These are phyloP conservation scores for Pollenia angustigena DNA, from an alignment of 2,888 invertebrate genomes.

Conservation along the genomic window DNA sequence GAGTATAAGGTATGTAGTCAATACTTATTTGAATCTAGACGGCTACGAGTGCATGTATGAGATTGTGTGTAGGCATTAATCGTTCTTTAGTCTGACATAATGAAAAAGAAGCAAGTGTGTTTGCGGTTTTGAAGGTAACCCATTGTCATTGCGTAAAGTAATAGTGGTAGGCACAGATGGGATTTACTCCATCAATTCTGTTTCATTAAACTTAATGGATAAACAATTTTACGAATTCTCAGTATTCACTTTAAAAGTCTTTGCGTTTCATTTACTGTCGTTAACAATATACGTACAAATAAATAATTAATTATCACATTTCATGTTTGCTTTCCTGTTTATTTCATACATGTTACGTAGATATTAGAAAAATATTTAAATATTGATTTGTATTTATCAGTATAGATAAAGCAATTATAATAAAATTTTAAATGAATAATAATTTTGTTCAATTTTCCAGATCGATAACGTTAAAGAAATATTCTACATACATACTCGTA, in stretches of 20 bases:
- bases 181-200: constrained; percentile 31
- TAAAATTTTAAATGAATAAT: too few relatives aligned
- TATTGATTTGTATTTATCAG: too few relatives aligned
- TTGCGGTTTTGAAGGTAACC: constrained; percentile 40
- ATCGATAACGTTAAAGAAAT: too few relatives aligned
- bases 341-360: too few relatives aligned
- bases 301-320: constrained; percentile 4
- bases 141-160: constrained; percentile 32
- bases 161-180: constrained; percentile 28
- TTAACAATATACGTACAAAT: too few relatives aligned
- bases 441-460: too few relatives aligned
- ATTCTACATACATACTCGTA: too few relatives aligned
- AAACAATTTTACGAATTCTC: constrained; percentile 5
- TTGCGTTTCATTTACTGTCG: too few relatives aligned
- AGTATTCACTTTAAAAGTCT: background rate
- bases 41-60: background rate
- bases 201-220: constrained; percentile 22
- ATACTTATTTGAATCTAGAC: too few relatives aligned
- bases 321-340: background rate
- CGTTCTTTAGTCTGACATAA: background rate
- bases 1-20: too few relatives aligned
- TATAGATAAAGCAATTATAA: too few relatives aligned
- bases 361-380: background rate
- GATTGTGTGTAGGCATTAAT: background rate
- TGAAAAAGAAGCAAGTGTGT: constrained; percentile 2